Evolutionary conservation across 1,140 invertebrate genomes (phyloP), one percentile per base, ranked within the genome.

Genomic region (Penaeus indicus): DNA sequence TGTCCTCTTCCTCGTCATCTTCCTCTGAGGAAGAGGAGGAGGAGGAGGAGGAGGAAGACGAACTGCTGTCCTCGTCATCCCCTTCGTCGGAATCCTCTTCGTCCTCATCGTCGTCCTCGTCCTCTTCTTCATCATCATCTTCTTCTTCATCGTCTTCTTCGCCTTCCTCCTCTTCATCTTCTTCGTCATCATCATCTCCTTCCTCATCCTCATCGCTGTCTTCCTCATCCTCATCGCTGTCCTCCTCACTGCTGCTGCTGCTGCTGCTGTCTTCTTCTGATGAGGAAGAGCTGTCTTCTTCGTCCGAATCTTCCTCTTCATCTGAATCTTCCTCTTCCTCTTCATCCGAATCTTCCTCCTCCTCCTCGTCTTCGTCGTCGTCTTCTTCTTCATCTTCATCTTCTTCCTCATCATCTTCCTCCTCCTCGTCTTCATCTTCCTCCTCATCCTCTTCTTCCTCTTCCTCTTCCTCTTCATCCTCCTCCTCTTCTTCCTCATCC

Each of bases 261-360:
- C 10, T 13, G 27, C n/a, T 47, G 54, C n/a, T 69, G 18, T 72
- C 80, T 4, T 83, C 80, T 32, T 83, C 82, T 19, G 85, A 86
- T 8, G 85, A 86, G 7, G 85, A 86, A 3, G 75, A 79, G 61
- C 60, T 63, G 75, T 85, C 83, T 16, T 25, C 79, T 11, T 81
- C 79, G n/a, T 84, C 82, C n/a, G 78, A 80, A 42, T 80, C 78
- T 80, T 7, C 7, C 7, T 81, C 81, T 64, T 84, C 81, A 16
- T 84, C 81, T 3, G 47, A 54, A 5, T 84, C 81, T 84, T 84
- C 81, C 21, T 62, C 54, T 11, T 84, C 81, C 47, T 82, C 82
- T 38, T 84, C 82, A 21, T 84, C 82, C 7, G 54, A 60, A 5
- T 84, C 82, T 84, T 84, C 82, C 21, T 63, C 60, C 10, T 84